These are phyloP conservation scores for Andricus curvator DNA, from an alignment of 2,888 invertebrate species.

Conservation along the genomic window DNA sequence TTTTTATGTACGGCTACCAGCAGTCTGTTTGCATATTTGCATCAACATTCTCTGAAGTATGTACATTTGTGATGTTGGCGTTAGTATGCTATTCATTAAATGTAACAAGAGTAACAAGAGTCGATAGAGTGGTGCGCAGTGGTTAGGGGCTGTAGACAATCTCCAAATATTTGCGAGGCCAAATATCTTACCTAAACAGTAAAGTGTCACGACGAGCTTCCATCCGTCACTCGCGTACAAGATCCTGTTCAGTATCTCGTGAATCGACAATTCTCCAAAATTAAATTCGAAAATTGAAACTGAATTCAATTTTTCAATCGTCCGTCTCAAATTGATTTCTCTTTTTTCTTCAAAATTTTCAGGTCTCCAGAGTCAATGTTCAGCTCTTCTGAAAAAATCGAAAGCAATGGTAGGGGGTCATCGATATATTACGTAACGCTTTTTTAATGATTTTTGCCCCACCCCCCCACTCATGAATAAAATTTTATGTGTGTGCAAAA, in stretches of 20 bases:
- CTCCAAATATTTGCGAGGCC: constrained; percentile 77
- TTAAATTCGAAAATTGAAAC: neutral
- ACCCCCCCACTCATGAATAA: no score
- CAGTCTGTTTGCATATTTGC: constrained; percentile 28
- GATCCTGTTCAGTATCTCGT: constrained; percentile 50
- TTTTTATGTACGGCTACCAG: neutral
- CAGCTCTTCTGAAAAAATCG: neutral
- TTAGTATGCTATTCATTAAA: constrained; percentile 70
- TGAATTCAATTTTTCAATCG: neutral
- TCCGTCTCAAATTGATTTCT: neutral
- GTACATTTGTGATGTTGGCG: constrained; percentile 53
- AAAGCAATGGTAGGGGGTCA: neutral
- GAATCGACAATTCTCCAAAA: constrained; percentile 23
- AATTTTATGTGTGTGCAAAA: no score
- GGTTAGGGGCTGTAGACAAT: constrained; percentile 74
- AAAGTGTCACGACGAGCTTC: constrained; percentile 67
- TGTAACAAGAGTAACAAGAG: constrained; percentile 73
- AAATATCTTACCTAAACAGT: constrained; percentile 78
- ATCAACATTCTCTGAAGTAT: constrained; percentile 37
- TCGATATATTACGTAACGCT: no score
- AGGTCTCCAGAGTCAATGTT: neutral
- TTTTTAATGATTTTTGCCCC: no score
- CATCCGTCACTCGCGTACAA: constrained; percentile 57
- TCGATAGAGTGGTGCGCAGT: constrained; percentile 69
- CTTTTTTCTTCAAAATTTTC: neutral